A percentile compares a stretch with the other conserved stretches of the same genome.
phyloP scores from a whole-genome alignment of 1,140 invertebrate genomes.

The Penaeus indicus region DNA sequence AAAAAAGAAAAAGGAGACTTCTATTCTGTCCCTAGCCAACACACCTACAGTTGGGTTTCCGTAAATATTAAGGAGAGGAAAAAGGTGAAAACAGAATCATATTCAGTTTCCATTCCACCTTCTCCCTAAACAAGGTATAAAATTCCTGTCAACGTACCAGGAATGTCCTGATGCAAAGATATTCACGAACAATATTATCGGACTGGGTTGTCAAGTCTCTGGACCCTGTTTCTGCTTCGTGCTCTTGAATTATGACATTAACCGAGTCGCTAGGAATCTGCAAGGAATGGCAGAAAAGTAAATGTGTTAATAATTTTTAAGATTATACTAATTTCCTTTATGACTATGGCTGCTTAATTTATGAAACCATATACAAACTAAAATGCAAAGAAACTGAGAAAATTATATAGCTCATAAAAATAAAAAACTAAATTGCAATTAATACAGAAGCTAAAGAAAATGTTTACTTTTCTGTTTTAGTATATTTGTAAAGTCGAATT shows the following conservation, averaged over 20 bases:
- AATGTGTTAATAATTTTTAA: background rate
- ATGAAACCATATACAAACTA: too few species aligned
- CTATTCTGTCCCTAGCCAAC: too few species aligned
- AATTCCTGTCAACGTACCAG: conserved; percentile 67
- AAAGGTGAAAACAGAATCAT: too few species aligned
- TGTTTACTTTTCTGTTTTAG: background rate
- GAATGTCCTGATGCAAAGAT: conserved; percentile 72
- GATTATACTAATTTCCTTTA: background rate
- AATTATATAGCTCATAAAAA: background rate
- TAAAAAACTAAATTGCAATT: background rate
- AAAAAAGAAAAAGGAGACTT: too few species aligned
- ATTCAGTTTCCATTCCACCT: too few species aligned
- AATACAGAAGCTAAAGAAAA: background rate
- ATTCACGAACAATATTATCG: conserved; percentile 72
- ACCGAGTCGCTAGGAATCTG: conserved; percentile 70
- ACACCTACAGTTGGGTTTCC: too few species aligned
- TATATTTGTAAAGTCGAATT: conserved; percentile 1
- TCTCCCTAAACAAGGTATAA: background rate
- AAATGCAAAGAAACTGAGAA: background rate
- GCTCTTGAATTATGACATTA: conserved; percentile 15
- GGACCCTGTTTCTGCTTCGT: background rate
- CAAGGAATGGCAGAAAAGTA: background rate
- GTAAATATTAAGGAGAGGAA: too few species aligned
- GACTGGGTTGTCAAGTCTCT: conserved; percentile 69
- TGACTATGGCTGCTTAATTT: background rate